Evolutionary conservation across 2,888 invertebrate genomes (phyloP).

Genomic region (Colletes collaris): DNA sequence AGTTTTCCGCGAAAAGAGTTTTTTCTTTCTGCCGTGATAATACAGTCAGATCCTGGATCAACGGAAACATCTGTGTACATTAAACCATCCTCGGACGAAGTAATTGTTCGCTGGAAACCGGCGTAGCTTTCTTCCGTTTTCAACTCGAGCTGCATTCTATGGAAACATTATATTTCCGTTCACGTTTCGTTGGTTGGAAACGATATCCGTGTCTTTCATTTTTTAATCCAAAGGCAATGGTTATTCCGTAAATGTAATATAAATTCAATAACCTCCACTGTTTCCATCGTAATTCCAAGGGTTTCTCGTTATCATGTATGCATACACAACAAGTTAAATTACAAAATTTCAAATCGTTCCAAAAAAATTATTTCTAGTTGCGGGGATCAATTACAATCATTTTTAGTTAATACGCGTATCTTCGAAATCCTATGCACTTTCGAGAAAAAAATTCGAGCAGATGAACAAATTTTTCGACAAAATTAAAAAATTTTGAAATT

Average conservation of each 20-base stretch:
- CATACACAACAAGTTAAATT: no score
- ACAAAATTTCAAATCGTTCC: no score
- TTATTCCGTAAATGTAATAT: not conserved
- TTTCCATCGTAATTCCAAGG: not conserved
- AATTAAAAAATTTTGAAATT: no score
- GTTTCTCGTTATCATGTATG: no score
- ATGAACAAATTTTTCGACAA: no score
- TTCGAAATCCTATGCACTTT: no score
- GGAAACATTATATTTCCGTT: slow-evolving; percentile 13
- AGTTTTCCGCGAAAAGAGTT: not conserved
- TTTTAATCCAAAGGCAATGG: not conserved
- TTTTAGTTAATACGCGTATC: no score
- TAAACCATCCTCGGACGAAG: not conserved
- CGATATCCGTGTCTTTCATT: not conserved
- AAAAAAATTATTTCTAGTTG: no score
- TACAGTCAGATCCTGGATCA: not conserved
- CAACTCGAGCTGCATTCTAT: not conserved
- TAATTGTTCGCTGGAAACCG: not conserved
- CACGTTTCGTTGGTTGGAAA: not conserved
- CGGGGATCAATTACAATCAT: no score
- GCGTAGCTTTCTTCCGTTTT: not conserved
- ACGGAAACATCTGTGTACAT: not conserved
- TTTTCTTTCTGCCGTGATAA: not conserved
- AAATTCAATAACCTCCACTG: not conserved
- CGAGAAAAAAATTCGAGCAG: no score